These are phyloP conservation scores for Isurus oxyrinchus DNA, from an alignment of 2,113 vertebrate species.

Conservation along the genomic window DNA sequence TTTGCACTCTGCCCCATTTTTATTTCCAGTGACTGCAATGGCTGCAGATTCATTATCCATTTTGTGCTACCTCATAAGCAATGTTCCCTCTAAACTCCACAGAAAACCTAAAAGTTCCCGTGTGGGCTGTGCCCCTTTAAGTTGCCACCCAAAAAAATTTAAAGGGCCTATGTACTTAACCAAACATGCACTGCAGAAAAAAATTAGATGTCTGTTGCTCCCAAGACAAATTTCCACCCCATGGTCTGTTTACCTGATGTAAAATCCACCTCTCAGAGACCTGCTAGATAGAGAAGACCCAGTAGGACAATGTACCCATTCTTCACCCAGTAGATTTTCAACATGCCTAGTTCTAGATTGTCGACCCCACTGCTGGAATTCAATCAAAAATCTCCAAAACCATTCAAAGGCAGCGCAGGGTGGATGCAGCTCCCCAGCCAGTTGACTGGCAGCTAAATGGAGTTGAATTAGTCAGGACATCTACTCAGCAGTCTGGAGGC, in stretches of 20 bases:
- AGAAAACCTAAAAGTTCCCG: background rate
- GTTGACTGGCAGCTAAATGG: background rate
- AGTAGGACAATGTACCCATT: background rate
- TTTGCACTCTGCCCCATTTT: background rate
- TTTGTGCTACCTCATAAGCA: background rate
- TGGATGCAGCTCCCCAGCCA: background rate
- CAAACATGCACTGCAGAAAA: background rate
- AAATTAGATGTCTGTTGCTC: background rate
- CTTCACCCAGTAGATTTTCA: background rate
- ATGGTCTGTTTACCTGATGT: background rate
- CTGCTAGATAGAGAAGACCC: background rate
- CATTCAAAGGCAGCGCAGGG: background rate
- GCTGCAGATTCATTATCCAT: background rate
- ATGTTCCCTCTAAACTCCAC: background rate
- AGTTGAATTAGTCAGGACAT: background rate
- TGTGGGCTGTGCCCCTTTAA: background rate
- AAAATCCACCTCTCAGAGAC: background rate
- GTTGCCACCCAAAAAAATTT: background rate
- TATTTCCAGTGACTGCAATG: background rate
- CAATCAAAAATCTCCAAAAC: background rate
- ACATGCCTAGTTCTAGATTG: background rate
- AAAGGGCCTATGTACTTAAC: background rate
- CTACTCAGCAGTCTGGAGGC: background rate
- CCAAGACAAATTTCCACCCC: background rate
- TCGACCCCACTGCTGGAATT: background rate